Evolutionary conservation across 1,140 invertebrate species (phyloP).

Genomic region (Zophobas morio): DNA sequence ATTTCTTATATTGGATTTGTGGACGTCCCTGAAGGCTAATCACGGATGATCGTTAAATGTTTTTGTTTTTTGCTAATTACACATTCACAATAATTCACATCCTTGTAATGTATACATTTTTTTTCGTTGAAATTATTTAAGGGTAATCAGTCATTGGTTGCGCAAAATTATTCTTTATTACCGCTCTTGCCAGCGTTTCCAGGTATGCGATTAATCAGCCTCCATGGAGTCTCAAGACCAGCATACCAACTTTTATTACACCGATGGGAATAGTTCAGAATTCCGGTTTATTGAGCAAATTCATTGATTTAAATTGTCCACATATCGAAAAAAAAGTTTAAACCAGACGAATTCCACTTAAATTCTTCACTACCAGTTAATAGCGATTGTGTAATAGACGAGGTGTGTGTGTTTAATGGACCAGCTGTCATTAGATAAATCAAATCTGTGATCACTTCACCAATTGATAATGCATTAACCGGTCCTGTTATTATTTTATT

Average conservation of each 20-base stretch:
- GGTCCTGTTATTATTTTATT: not conserved
- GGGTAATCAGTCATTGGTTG: slow-evolving; percentile 6
- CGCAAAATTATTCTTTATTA: not conserved
- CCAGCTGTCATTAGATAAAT: slow-evolving; percentile 2
- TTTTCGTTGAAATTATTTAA: slow-evolving; percentile 6
- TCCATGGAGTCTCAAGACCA: not conserved
- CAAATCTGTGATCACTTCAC: not conserved
- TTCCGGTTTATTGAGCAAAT: slow-evolving; percentile 8
- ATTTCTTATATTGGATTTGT: not conserved
- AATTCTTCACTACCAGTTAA: slow-evolving; percentile 41
- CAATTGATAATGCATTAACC: not conserved
- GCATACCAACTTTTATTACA: slow-evolving; percentile 17
- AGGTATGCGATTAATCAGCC: not conserved
- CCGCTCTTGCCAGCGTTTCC: too few species aligned
- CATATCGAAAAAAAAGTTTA: slow-evolving; percentile 15
- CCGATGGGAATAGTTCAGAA: not conserved
- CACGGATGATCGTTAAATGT: slow-evolving; percentile 39
- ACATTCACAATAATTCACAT: slow-evolving; percentile 21
- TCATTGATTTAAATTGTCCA: slow-evolving; percentile 21
- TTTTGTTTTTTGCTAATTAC: slow-evolving; percentile 38
- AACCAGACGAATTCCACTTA: slow-evolving; percentile 24
- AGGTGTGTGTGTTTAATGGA: slow-evolving; percentile 8
- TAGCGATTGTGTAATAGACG: slow-evolving; percentile 6
- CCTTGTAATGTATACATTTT: slow-evolving; percentile 22
- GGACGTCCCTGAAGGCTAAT: slow-evolving; percentile 27